phyloP scores from a whole-genome alignment of 1,140 invertebrate species.

The Euwallacea similis region DNA sequence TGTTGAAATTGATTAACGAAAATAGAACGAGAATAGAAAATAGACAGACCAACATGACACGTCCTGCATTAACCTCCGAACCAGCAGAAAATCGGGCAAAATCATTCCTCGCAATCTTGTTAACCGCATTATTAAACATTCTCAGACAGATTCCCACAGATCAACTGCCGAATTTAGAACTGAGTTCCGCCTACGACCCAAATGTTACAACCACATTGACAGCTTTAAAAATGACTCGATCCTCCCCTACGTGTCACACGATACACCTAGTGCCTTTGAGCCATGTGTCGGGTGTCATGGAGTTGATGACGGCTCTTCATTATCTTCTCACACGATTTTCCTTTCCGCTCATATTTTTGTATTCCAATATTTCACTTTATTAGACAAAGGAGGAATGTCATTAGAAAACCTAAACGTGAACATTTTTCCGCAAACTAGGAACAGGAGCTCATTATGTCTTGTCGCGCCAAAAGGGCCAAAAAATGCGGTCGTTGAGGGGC shows the following conservation, averaged over 20 bases:
- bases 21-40: too few relatives aligned
- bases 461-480: conserved; percentile 9
- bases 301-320: conserved; percentile 10
- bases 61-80: too few relatives aligned
- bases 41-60: too few relatives aligned
- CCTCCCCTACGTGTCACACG: conserved; percentile 23
- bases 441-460: conserved; percentile 12
- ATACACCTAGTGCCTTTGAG: conserved; percentile 23
- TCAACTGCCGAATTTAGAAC: conserved; percentile 24
- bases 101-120: neutral
- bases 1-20: too few relatives aligned
- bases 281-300: conserved; percentile 16
- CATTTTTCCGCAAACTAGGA: conserved; percentile 9
- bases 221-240: conserved; percentile 31
- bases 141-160: conserved; percentile 29
- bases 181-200: conserved; percentile 22
- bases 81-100: too few relatives aligned
- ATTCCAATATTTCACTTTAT: too few relatives aligned
- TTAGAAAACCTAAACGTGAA: conserved; percentile 10
- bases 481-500: conserved; percentile 10
- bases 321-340: neutral
- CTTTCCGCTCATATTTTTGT: too few relatives aligned
- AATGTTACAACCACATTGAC: conserved; percentile 35
- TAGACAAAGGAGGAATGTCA: too few relatives aligned
- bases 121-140: conserved; percentile 19